phyloP scores from a whole-genome alignment of 1,140 invertebrate genomes.

The Leptinotarsa defecta region DNA sequence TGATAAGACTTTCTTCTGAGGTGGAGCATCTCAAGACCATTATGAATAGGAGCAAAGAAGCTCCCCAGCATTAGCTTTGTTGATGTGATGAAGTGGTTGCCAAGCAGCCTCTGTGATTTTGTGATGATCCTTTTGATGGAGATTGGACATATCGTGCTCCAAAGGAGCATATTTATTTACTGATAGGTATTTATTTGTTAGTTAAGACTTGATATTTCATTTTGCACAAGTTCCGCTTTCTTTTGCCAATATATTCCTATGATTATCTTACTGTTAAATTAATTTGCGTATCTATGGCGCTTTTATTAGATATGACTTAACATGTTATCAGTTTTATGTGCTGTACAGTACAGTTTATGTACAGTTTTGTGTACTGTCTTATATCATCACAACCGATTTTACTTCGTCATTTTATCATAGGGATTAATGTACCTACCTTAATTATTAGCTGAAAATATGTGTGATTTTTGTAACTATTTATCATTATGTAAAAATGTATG shows the following conservation, averaged over 20 bases:
- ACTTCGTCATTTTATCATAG: slow-evolving; percentile 45
- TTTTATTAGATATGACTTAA: slow-evolving; percentile 39
- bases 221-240: slow-evolving; percentile 44
- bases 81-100: slow-evolving; percentile 26
- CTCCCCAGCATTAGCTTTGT: slow-evolving; percentile 37
- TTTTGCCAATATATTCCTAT: slow-evolving; percentile 51
- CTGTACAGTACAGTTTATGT: slow-evolving; percentile 16
- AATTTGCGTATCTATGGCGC: slow-evolving; percentile 43
- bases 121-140: slow-evolving; percentile 40
- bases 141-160: slow-evolving; percentile 45
- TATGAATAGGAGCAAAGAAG: slow-evolving; percentile 47
- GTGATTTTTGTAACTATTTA: slow-evolving; percentile 55
- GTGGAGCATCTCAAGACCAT: slow-evolving; percentile 86
- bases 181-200: slow-evolving; percentile 54
- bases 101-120: slow-evolving; percentile 31
- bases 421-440: slow-evolving; percentile 54
- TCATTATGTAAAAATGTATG: slow-evolving; percentile 56
- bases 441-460: slow-evolving; percentile 55
- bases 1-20: slow-evolving; percentile 87
- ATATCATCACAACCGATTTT: slow-evolving; percentile 47
- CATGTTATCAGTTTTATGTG: slow-evolving; percentile 31
- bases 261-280: slow-evolving; percentile 38
- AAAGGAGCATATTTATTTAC: slow-evolving; percentile 54
- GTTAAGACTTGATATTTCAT: slow-evolving; percentile 38
- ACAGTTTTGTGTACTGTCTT: slow-evolving; percentile 35